These are phyloP conservation scores for Sinodicranocentrus sp. DNA, from an alignment of 2,888 invertebrate genomes.

Conservation along the genomic window DNA sequence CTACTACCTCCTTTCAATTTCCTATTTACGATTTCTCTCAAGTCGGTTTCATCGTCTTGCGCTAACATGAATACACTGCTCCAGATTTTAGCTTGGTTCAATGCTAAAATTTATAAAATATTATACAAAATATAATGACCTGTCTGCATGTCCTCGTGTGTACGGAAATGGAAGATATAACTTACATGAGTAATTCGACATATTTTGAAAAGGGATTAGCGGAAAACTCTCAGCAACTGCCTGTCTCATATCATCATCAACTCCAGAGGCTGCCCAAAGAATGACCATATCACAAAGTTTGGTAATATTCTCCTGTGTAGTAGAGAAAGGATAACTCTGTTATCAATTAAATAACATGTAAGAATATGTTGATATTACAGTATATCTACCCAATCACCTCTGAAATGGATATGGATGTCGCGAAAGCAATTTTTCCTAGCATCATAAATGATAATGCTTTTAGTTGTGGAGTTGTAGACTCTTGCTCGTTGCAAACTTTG, in stretches of 20 bases:
- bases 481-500: constrained; percentile 45
- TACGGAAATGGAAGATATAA: too few species aligned
- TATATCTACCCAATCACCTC: too few species aligned
- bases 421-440: constrained; percentile 55
- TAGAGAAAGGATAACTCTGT: constrained; percentile 2
- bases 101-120: too few species aligned
- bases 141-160: too few species aligned
- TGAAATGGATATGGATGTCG: constrained; percentile 10
- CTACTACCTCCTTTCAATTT: constrained; percentile 37
- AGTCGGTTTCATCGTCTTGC: constrained; percentile 72
- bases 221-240: constrained; percentile 70
- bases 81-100: constrained; percentile 71
- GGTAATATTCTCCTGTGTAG: constrained; percentile 15
- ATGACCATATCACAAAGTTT: constrained; percentile 46
- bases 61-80: constrained; percentile 61
- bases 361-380: too few species aligned
- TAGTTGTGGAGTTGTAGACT: constrained; percentile 59
- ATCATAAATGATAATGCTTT: constrained; percentile 57
- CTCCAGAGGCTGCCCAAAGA: constrained; percentile 65
- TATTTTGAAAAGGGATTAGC: constrained; percentile 31
- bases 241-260: constrained; percentile 71
- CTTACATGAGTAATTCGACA: constrained; percentile 43
- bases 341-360: too few species aligned
- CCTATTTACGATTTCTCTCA: constrained; percentile 62
- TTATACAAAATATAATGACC: too few species aligned